A percentile compares a stretch with the other conserved stretches of the same genome.
These are phyloP conservation scores for Urocyon cinereoargenteus DNA, from an alignment of 2,797 vertebrate species.

Conservation along the genomic window DNA sequence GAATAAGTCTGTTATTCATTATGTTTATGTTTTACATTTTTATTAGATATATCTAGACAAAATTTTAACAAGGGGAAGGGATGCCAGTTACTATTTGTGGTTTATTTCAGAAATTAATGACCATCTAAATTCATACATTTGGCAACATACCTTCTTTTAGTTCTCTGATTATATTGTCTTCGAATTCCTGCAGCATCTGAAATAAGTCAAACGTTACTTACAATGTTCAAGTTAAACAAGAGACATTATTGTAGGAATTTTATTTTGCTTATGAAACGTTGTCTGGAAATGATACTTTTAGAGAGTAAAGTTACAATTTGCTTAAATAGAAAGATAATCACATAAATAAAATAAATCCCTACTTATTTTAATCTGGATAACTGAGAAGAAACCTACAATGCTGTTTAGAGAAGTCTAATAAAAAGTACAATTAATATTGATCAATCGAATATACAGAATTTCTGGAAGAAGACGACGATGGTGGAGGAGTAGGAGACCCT, in stretches of 20 bases:
- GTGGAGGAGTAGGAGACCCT: no score
- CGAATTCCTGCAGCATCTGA: constrained; percentile 93
- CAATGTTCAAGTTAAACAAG: constrained; percentile 19
- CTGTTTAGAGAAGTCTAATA: background rate
- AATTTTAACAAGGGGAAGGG: background rate
- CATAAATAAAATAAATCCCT: background rate
- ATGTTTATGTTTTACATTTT: background rate
- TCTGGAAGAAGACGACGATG: background rate
- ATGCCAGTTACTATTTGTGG: background rate
- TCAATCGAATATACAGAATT: background rate
- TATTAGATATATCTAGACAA: background rate
- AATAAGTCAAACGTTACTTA: constrained; percentile 71
- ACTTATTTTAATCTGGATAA: background rate
- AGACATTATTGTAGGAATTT: background rate
- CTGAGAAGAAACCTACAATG: background rate
- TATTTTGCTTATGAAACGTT: background rate
- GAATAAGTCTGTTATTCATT: background rate
- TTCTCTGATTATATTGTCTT: constrained; percentile 92
- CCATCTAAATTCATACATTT: constrained; percentile 3
- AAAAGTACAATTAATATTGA: background rate
- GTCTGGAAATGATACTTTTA: background rate
- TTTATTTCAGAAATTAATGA: constrained; percentile 29
- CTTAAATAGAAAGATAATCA: constrained; percentile 15
- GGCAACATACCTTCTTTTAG: constrained; percentile 89
- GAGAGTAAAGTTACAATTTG: background rate